Evolutionary conservation across 2,113 vertebrate genomes (phyloP), one percentile per base, ranked within the genome.

Genomic region (Panurus biarmicus): DNA sequence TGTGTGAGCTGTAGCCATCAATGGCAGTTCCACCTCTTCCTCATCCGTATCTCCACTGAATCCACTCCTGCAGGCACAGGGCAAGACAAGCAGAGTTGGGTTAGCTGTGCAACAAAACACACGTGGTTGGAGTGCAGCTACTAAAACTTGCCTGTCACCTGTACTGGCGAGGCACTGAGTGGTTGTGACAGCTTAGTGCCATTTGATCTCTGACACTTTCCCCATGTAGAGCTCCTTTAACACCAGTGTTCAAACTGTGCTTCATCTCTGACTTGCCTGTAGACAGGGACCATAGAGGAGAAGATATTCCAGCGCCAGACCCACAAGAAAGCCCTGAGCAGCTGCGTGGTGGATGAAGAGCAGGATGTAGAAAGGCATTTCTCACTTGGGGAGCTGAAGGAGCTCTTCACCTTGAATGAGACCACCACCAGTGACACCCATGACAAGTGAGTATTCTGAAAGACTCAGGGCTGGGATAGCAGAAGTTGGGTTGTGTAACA

Each of bases 251-350:
- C 35, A 45, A 62, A 2, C 45, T 65, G 26, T 71, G 51, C 50
- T 58, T 73, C n/a, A 28, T 31, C 56, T 81, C 67, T 77, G 51
- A 31, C 53, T 44, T 17, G 33, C 47, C 54, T 58, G 23, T 73
- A 99, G 99, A 98, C 99, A 0, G 99, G 99, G 62, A 99, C 99
- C 10, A 99, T 99, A 21, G 99, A 99, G 95, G 99, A 99, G 98
- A 99, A 99, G 97, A 99, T 99, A 94, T 98, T 99, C 81, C 99
- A 99, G 92, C 98, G 99, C 36, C 99, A 99, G 96, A 98, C 99
- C 57, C 99, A 99, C 92, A 99, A 99, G 97, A 99, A 99, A 76
- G 99, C 99, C 15, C 98, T 99, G 93, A 99, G 99, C 97, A 99
- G 99, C 97, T 99, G 99, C 2, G 99, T 99, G 94, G 99, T 99